phyloP scores from a whole-genome alignment of 2,888 invertebrate genomes.

The Macrosoma leucophasiata region DNA sequence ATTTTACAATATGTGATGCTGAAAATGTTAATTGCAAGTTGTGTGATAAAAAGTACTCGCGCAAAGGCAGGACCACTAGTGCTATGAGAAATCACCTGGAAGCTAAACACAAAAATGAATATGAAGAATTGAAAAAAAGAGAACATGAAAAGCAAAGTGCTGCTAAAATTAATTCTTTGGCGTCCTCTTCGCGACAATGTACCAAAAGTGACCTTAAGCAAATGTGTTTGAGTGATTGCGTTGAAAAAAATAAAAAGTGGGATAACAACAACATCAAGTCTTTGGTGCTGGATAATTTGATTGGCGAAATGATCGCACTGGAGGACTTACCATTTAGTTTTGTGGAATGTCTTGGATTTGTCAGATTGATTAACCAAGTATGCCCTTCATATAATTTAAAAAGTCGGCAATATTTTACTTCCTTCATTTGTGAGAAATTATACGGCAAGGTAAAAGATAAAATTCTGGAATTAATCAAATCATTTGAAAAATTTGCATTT shows the following conservation, averaged over 20 bases:
- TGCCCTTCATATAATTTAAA: conserved; percentile 29
- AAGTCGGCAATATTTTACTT: conserved; percentile 23
- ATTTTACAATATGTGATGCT: too few relatives aligned
- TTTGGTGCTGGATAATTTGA: conserved; percentile 24
- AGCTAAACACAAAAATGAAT: too few relatives aligned
- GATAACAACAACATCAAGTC: conserved; percentile 16
- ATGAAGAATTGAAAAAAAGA: too few relatives aligned
- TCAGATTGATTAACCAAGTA: conserved; percentile 26
- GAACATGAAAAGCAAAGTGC: too few relatives aligned
- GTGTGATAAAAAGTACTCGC: too few relatives aligned
- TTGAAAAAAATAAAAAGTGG: conserved; percentile 21
- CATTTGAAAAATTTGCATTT: conserved; percentile 23
- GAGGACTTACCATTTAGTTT: conserved; percentile 30
- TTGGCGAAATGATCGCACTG: conserved; percentile 30
- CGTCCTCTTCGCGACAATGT: too few relatives aligned
- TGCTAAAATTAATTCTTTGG: too few relatives aligned
- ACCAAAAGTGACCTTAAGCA: too few relatives aligned
- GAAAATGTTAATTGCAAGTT: too few relatives aligned
- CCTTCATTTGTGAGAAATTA: conserved; percentile 22
- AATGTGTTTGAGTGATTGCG: too few relatives aligned
- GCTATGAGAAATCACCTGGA: too few relatives aligned
- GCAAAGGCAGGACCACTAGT: too few relatives aligned
- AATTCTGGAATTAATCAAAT: conserved; percentile 22
- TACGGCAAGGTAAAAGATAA: conserved; percentile 21
- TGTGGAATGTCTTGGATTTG: conserved; percentile 31